Evolutionary conservation across 2,888 invertebrate genomes (phyloP), one percentile per base, ranked within the genome.

Genomic region (Caenorhabditis zanzibari): DNA sequence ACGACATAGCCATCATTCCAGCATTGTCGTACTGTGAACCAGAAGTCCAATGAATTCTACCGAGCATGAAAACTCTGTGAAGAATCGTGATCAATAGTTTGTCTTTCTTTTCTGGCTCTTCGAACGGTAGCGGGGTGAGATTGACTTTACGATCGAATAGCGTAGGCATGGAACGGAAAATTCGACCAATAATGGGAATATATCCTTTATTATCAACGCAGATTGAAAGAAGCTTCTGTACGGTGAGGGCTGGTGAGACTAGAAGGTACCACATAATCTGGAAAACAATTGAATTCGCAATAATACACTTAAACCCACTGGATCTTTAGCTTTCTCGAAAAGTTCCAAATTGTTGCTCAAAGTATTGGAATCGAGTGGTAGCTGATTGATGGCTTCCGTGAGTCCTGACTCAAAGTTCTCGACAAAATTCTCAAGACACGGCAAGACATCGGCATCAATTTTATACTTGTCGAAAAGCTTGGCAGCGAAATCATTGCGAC

Each of bases 361-460:
- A 16, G 44, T 24, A 14, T 72, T 72, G 6, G 76, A 24, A 44
- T 76, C 76, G 3, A 68, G 35, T 16, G 82, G 82, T 2, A 82
- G 28, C 1, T 61, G 47, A 26, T 77, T 82, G n/a, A 82, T 19
- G 7, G 79, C 52, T 7, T 32, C 54, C 1, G 82, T 79, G 19
- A 83, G 59, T n/a, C 63, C 64, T 3, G 32, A 6, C 24, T 72
- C 54, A 47, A 73, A 83, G 19, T 74, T 74, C 14, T 82, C 82
- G n/a, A 82, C 61, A 19, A 68, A 82, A 35, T 77, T 82, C 28
- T 77, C 75, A 6, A 82, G 54, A 73, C 68, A 68, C 19, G 82
- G 82, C 32, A 82, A 52, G 0, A 71, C 59, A 47, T 47, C 71
- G 32, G 54, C 63, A 19, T 75, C 54, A 5, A 28, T 28, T 16